Evolutionary conservation across 2,797 vertebrate genomes (phyloP).

Genomic region (Halcyon badia): DNA sequence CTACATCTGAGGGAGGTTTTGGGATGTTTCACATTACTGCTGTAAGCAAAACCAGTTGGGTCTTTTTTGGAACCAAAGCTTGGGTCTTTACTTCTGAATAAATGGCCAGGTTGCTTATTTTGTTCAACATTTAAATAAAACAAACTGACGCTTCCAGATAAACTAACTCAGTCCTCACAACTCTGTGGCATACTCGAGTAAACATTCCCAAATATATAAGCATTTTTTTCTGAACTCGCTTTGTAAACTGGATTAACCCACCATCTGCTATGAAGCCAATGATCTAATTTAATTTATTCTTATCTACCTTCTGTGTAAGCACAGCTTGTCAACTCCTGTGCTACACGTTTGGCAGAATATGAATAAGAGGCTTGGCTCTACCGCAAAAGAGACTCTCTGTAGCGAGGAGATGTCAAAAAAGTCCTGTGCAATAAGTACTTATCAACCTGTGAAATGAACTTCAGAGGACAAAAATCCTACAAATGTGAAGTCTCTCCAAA

Average conservation of each 20-base stretch:
- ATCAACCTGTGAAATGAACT: not conserved
- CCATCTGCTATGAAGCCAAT: constrained; percentile 76
- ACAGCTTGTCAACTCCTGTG: constrained; percentile 72
- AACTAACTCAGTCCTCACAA: not conserved
- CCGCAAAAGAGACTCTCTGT: constrained; percentile 5
- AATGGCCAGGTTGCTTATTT: not conserved
- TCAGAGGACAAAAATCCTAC: constrained; percentile 32
- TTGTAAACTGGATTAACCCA: constrained; percentile 72
- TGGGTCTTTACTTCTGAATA: not conserved
- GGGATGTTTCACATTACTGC: not conserved
- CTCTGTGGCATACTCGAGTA: not conserved
- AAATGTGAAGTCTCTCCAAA: constrained; percentile 11
- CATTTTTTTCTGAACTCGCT: not conserved
- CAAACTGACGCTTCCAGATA: not conserved
- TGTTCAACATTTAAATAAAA: not conserved
- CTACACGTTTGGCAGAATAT: constrained; percentile 67
- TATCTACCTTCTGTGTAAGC: constrained; percentile 77
- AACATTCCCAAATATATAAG: not conserved
- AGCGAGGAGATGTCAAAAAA: constrained; percentile 5
- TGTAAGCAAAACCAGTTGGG: not conserved
- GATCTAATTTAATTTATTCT: constrained; percentile 81
- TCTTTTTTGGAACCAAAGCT: not conserved
- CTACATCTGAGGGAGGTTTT: not conserved
- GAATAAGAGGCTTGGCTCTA: constrained; percentile 53
- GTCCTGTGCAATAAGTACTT: not conserved